These are phyloP conservation scores for Stictonetta naevosa DNA, from an alignment of 2,113 vertebrate species.

Conservation along the genomic window DNA sequence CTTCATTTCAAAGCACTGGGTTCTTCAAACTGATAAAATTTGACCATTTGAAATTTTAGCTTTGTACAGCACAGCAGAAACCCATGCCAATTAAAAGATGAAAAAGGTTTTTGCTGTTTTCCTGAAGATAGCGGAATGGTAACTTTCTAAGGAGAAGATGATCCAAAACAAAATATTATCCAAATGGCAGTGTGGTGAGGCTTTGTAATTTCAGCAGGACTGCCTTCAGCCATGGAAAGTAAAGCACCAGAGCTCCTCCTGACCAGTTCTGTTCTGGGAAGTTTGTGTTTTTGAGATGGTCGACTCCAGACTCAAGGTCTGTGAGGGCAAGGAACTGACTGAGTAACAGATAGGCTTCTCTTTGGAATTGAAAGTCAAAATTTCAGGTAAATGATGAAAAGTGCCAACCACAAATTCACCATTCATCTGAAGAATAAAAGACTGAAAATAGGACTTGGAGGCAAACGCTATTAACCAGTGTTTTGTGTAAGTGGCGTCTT, in stretches of 20 bases:
- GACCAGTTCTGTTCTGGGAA: not conserved
- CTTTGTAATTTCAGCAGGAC: not conserved
- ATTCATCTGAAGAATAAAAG: not conserved
- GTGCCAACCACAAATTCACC: not conserved
- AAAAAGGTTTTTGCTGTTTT: not conserved
- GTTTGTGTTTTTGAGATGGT: not conserved
- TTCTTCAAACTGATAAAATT: not conserved
- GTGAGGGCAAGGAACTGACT: not conserved
- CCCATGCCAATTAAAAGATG: slow-evolving; percentile 40
- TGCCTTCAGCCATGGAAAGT: not conserved
- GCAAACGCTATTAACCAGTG: not conserved
- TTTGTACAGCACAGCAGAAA: not conserved
- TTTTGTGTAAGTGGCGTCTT: not conserved
- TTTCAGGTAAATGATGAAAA: not conserved
- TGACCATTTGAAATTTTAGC: not conserved
- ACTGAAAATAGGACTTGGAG: not conserved
- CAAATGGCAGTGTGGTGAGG: not conserved
- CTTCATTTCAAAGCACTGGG: slow-evolving; percentile 15
- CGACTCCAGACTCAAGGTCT: not conserved
- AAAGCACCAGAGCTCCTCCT: not conserved
- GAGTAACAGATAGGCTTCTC: not conserved
- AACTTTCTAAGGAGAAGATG: slow-evolving; percentile 5
- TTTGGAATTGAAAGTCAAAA: not conserved
- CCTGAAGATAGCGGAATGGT: not conserved
- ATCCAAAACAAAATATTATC: not conserved